Percentiles rank a stretch among this genome's conserved stretches.
Evolutionary conservation across 2,888 invertebrate genomes (phyloP).

Genomic region (Tachina lurida): DNA sequence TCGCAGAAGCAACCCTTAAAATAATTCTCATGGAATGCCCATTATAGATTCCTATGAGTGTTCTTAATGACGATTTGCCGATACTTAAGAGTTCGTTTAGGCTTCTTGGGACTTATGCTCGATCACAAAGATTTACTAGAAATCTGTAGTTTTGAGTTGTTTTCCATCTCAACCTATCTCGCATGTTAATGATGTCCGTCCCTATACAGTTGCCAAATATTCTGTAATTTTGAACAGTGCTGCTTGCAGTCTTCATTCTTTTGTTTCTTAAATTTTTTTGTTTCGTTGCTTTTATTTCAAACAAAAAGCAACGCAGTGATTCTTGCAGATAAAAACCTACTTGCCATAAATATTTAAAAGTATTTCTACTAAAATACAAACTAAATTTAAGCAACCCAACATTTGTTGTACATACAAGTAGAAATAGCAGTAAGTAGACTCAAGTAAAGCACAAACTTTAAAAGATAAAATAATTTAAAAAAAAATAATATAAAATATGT

Average conservation of each 20-base stretch:
- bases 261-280: constrained; percentile 11
- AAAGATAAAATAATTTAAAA: constrained; percentile 15
- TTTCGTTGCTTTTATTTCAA: constrained; percentile 4
- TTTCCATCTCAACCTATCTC: no score
- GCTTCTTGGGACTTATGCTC: no score
- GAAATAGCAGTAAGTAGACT: constrained; percentile 45
- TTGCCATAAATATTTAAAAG: constrained; percentile 72
- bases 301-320: constrained; percentile 56
- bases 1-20: no score
- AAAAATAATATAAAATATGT: constrained; percentile 12
- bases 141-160: no score
- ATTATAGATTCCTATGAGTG: no score
- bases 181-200: no score
- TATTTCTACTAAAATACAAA: constrained; percentile 41
- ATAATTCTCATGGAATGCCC: no score
- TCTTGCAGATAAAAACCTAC: constrained; percentile 70
- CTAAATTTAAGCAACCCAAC: constrained; percentile 20
- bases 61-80: no score
- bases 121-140: no score
- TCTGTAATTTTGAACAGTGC: constrained; percentile 11
- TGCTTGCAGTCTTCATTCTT: constrained; percentile 7
- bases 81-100: no score
- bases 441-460: constrained; percentile 53
- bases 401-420: constrained; percentile 26
- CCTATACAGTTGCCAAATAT: not conserved